Evolutionary conservation across 2,113 vertebrate genomes (phyloP), one percentile per base, ranked within the genome.

Genomic region (Centropus bengalensis): DNA sequence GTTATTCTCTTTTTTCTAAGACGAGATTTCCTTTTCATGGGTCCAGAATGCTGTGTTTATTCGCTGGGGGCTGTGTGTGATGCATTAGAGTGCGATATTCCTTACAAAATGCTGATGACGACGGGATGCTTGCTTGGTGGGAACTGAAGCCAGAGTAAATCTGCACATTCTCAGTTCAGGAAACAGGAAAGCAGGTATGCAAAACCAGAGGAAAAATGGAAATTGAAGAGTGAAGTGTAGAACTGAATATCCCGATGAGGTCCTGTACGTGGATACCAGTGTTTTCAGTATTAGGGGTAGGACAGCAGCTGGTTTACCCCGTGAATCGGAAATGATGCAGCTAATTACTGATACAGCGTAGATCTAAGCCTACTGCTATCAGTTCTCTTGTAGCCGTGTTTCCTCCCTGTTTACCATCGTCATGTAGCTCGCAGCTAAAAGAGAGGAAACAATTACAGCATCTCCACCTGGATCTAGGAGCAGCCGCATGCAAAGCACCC

Each of bases 381-480:
- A 5, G 24, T 79, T 75, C 78, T 56, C 45, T 86, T 62, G 14
- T 58, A 82, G 63, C 56, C 75, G 22, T 56, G 36, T 58, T 94
- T 93, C 47, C 45, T 89, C 42, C 58, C 58, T 85, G 49, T 89
- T 91, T 91, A 36, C n/a, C 19, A 85, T 76, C 36, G 49, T 64
- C 77, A 60, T 5, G 27, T 27, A 92, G 44, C 77, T 86, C 74
- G 66, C 6, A 69, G 86, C 74, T 89, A 36, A 92, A 78, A 59
- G 55, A 66, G 26, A 90, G 42, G 60, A 95, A 94, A 94, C 20
- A 73, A 22, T 75, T 63, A 76, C 23, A 73, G 51, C 68, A 81
- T 83, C 85, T 88, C 59, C 38, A 89, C 67, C 78, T 66, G 93
- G 89, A 94, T 89, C 82, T 91, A 80, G 56, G 33, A 42, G 24